Base-by-base conservation (phyloP, 1,140 invertebrate genomes). In the Philotrypesis tridentata region DNA sequence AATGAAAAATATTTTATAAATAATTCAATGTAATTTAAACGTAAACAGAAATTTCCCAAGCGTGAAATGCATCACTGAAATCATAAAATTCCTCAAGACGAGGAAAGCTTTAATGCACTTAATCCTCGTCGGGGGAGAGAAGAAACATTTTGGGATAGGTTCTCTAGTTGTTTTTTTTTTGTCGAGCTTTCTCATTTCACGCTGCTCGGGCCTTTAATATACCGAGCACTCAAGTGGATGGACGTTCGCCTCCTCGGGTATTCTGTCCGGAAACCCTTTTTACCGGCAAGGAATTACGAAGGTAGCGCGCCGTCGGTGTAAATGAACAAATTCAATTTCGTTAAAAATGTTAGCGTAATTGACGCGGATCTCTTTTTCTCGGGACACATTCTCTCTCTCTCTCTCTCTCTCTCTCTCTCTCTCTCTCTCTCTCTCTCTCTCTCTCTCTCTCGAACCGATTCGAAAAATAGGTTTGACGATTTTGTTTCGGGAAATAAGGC, bases 191-290 rank as follows among this genome's bases (percentile, higher is more conserved):
- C 80, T 78, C 61, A 75, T 82, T 84, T 67, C 61, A 77, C 68
- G 55, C 67, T 71, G 55, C 79, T 63, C 63, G 80, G 48, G 83
- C 63, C 67, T 85, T 85, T 85, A 84, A 84, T 85, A 79, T 73
- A 80, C 80, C 67, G 72, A 71, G 80, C 80, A 79, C 77, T 74
- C 79, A 48, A 84, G 55, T 83, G 80, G 79, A 79, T 43, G 75
- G 79, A 73, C 78, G 31, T 80, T 55, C 21, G 31, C 67, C 31
- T 80, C 55, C 33, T 37, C 33, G 9, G 9, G 33, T 37, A n/a
- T n/a, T n/a, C 33, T 37, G 48, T 80, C 61, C 74, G 72, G 23
- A 63, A 76, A 40, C 31, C 17, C 25, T 63, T 25, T 82, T 55
- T 55, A 3, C 6, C 0, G 48, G 31, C 60, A 7, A 63, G 60